Percentiles rank a stretch among this genome's conserved stretches.
phyloP scores from a whole-genome alignment of 2,797 vertebrate species.

The Sebastes hubbsi region DNA sequence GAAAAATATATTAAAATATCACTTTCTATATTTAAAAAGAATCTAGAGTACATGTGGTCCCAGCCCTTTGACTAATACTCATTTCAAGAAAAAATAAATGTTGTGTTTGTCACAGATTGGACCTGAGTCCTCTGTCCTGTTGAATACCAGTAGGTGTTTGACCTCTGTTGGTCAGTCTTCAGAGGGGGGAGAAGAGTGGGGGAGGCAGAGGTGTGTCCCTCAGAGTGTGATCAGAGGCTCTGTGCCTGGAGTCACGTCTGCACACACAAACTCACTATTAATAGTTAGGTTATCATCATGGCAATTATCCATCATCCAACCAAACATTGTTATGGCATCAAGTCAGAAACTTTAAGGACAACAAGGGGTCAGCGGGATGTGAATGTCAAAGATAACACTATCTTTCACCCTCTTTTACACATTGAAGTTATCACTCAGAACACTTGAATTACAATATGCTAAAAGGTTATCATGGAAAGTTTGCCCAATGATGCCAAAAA shows the following conservation, averaged over 20 bases:
- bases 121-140: not conserved
- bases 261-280: conserved; percentile 41
- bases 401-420: not conserved
- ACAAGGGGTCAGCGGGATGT: not conserved
- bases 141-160: not conserved
- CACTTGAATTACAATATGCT: no score
- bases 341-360: conserved; percentile 31
- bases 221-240: not conserved
- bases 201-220: not conserved
- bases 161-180: conserved; percentile 1
- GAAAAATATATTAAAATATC: not conserved
- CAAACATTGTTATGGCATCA: conserved; percentile 41
- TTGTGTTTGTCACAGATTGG: not conserved
- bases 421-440: not conserved
- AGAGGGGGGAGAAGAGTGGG: not conserved
- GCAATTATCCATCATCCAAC: conserved; percentile 34
- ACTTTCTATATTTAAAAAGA: not conserved
- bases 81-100: no score
- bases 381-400: conserved; percentile 37
- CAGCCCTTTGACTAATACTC: no score
- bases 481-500: no score
- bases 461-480: no score
- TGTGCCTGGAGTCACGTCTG: conserved; percentile 64
- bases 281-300: conserved; percentile 50
- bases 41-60: no score